Evolutionary conservation across 2,113 vertebrate species (phyloP), one percentile per base, ranked within the genome.

Genomic region (Perca flavescens): DNA sequence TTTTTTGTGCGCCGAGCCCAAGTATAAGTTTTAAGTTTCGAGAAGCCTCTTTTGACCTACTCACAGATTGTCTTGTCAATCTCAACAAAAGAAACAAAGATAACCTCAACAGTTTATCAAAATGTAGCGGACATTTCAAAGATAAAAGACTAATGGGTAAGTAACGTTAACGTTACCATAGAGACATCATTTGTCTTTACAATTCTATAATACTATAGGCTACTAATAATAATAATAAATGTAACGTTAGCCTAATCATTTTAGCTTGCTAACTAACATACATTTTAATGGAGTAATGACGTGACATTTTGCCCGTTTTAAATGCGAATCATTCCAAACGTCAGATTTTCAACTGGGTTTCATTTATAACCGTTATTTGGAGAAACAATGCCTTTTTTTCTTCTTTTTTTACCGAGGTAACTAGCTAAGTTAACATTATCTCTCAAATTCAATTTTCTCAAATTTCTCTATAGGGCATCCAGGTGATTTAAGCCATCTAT

Each of bases 11-110:
- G 36, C 12, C 65, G 0, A 43, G 2, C 0, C n/a, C 74, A 15
- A 47, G 52, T 46, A 19, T 34, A 11, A 49, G 11, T 28, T 58
- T 91, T 0, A 88, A 79, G n/a, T 95, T 95, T 78, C 62, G 93
- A 0, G 67, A 92, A 22, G 80, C 83, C 5, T 85, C 94, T 1
- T 83, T 49, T 57, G 93, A 95, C 1, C 61, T 95, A 0, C 79
- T 96, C 21, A 66, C 74, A 1, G 94, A 95, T 60, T 88, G 92
- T 43, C 88, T 96, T 0, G 50, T 74, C 5, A 84, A 89, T 61
- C 85, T 95, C 16, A 93, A 94, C 87, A 77, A 87, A 19, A 89
- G 6, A 74, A 96, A 96, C 89, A 95, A 88, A 80, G 69, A 91
- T 0, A 78, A 92, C 10, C 82, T 96, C 6, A 16, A 63, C 34